Evolutionary conservation across 2,797 vertebrate genomes (phyloP), one percentile per base, ranked within the genome.

Genomic region (Echiichthys vipera): DNA sequence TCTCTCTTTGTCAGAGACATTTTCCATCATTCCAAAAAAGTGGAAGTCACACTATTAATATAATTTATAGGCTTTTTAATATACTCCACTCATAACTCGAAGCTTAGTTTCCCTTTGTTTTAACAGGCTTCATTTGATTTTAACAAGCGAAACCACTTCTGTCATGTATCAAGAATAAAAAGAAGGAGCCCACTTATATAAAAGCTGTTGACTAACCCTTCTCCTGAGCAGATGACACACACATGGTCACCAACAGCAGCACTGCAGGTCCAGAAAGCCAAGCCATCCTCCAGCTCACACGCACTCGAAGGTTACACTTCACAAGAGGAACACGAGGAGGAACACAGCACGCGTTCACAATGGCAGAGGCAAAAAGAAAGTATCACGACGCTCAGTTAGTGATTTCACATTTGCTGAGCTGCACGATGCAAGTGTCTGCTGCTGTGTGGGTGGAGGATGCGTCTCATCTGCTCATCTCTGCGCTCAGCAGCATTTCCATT

Each of bases 271-370:
- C 67, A 78, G 42, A 5, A 14, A 75, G 5, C 32, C 77, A 2
- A 46, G 34, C 24, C 87, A 89, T 89, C 13, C 22, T 79, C n/a
- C 49, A 49, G 29, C n/a, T n/a, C 9, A 14, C 37, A 0, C 20
- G n/a, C 39, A 30, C 27, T 7, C 18, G 10, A n/a, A 32, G 46
- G 49, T 49, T 4, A 36, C 25, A 13, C 2, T 4, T n/a, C n/a
- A n/a, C 1, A 2, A 56, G 65, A 54, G 32, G 37, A 66, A 22
- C 45, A 46, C 39, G 30, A 53, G 39, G 30, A 53, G 39, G 22
- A 30, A 12, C 8, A 2, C 34, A 3, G 30, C 25, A 4, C 25
- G 3, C 29, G 34, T 22, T 42, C 13, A 12, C 51, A 47, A 46
- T 43, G 66, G 30, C 39, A 39, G 39, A 46, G 37, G 1, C 0